phyloP scores from a whole-genome alignment of 2,113 vertebrate genomes.

The Calonectris borealis region DNA sequence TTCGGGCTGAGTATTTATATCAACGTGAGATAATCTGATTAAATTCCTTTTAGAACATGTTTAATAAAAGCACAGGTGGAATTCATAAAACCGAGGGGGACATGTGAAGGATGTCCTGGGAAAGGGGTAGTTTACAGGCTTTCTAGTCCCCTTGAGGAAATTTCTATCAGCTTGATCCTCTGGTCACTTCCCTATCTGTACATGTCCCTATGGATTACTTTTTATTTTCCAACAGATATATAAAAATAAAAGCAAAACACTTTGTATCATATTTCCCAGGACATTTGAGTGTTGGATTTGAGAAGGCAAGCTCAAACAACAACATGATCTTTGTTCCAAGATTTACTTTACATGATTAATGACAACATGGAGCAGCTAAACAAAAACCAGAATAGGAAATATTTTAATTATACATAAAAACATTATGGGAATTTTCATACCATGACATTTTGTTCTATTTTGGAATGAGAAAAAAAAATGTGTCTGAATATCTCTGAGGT shows the following conservation, averaged over 20 bases:
- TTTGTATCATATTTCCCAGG: neutral
- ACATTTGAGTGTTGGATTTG: neutral
- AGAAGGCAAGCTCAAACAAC: neutral
- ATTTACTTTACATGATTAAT: neutral
- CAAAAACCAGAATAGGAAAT: neutral
- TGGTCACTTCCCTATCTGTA: neutral
- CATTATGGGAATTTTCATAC: neutral
- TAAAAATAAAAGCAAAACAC: neutral
- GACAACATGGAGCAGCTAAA: neutral
- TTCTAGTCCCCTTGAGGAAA: neutral
- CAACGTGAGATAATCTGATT: constrained; percentile 2
- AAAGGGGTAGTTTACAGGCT: neutral
- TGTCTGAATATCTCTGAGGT: neutral
- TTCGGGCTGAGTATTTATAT: neutral
- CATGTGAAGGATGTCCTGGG: neutral
- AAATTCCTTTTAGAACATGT: constrained; percentile 14
- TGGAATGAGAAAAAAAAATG: neutral
- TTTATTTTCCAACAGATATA: neutral
- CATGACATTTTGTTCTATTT: neutral
- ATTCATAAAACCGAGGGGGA: neutral
- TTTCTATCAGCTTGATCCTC: neutral
- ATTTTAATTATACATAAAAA: neutral
- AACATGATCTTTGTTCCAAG: neutral
- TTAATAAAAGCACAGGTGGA: constrained; percentile 5
- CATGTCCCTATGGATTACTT: neutral